Evolutionary conservation across 2,797 vertebrate genomes (phyloP).

Genomic region (Spinus pinus): DNA sequence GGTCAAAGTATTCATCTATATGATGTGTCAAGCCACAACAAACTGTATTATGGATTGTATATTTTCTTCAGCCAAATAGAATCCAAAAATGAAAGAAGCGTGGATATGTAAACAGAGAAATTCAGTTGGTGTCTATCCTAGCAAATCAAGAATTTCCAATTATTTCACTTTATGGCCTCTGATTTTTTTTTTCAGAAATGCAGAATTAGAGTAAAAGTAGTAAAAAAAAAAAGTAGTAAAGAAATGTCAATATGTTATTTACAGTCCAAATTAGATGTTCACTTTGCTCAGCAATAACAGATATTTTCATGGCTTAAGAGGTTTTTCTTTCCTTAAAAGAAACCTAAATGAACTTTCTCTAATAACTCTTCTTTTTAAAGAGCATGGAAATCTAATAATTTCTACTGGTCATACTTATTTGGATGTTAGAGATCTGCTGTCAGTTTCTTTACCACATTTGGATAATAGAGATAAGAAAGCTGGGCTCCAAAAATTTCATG

Average conservation of each 20-base stretch:
- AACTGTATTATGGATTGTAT: neutral
- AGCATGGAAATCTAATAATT: neutral
- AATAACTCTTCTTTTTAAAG: neutral
- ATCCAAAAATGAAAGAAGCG: conserved; percentile 3
- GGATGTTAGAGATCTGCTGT: neutral
- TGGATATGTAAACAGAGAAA: conserved; percentile 4
- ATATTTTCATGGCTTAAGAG: neutral
- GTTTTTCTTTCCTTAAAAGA: neutral
- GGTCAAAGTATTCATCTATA: conserved; percentile 64
- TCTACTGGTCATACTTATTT: neutral
- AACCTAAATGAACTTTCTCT: neutral
- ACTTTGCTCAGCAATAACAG: neutral
- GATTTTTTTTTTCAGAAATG: neutral
- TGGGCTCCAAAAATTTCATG: neutral
- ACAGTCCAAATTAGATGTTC: neutral
- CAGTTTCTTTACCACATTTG: neutral
- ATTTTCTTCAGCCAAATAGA: neutral
- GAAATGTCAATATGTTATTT: neutral
- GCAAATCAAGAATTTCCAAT: neutral
- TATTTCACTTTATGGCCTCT: neutral
- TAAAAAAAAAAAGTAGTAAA: neutral
- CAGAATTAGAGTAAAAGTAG: neutral
- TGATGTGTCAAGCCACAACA: conserved; percentile 56
- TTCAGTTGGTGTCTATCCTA: neutral
- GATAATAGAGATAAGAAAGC: conserved; percentile 10